Percentiles rank a stretch among this genome's conserved stretches.
phyloP scores from a whole-genome alignment of 2,797 vertebrate genomes.

The Gymnoscopelus braueri region DNA sequence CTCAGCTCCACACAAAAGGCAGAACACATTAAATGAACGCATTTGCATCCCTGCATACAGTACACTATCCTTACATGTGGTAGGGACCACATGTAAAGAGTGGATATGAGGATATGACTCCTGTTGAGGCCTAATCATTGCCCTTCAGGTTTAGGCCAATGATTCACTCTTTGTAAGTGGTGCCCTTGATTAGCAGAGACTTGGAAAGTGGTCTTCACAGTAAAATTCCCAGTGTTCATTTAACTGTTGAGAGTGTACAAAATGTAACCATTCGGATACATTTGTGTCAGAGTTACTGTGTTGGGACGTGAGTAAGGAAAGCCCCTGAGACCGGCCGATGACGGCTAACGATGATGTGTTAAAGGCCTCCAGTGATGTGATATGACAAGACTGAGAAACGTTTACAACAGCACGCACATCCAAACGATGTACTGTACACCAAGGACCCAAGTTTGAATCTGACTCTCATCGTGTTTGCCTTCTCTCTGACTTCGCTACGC shows the following conservation, averaged over 20 bases:
- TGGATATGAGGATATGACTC: conserved; percentile 15
- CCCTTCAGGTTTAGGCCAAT: conserved; percentile 35
- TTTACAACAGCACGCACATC: too few relatives aligned
- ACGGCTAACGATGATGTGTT: conserved; percentile 54
- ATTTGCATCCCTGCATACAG: conserved; percentile 16
- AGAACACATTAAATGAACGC: conserved; percentile 4
- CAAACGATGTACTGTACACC: too few relatives aligned
- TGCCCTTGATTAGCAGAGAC: conserved; percentile 3
- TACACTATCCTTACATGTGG: conserved; percentile 17
- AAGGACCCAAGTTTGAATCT: too few relatives aligned
- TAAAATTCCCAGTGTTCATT: too few relatives aligned
- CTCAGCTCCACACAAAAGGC: conserved; percentile 27
- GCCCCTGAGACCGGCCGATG: conserved; percentile 48
- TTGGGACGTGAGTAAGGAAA: conserved; percentile 49
- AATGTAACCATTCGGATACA: too few relatives aligned
- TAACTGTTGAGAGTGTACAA: too few relatives aligned
- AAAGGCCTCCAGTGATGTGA: conserved; percentile 55
- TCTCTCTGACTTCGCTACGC: too few relatives aligned
- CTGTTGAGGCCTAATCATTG: conserved; percentile 22
- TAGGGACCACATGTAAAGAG: neutral
- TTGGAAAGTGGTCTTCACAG: conserved; percentile 30
- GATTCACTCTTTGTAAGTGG: conserved; percentile 18
- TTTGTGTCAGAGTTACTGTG: conserved; percentile 18
- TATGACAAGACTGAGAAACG: conserved; percentile 36
- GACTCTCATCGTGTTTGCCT: too few relatives aligned